Conservation (phyloP, 2,113 vertebrate genomes). For the Seriola aureovittata region DNA sequence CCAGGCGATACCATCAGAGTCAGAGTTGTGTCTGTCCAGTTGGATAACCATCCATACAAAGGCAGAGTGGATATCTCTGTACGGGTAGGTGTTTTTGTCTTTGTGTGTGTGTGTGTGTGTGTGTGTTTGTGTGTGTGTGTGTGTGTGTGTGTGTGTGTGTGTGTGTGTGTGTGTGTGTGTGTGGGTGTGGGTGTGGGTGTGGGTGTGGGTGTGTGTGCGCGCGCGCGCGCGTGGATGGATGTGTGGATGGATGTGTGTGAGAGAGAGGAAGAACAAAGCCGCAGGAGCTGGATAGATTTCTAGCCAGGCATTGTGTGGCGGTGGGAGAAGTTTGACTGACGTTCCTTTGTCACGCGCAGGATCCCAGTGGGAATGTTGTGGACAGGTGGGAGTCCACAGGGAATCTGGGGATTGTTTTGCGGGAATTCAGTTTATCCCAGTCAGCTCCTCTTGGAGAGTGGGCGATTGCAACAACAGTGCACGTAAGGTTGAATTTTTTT, state of each 20-base stretch:
- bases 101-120: not conserved
- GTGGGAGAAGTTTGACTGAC: slow-evolving; percentile 23
- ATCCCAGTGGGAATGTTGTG: slow-evolving; percentile 86
- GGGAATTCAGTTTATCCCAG: slow-evolving; percentile 83
- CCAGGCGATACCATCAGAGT: slow-evolving; percentile 86
- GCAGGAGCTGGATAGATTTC: slow-evolving; percentile 5
- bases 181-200: not conserved
- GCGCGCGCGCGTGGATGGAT: too few relatives aligned
- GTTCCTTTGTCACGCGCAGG: slow-evolving; percentile 77
- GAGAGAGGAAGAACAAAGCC: slow-evolving; percentile 1
- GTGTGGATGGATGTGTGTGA: not conserved
- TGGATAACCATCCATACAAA: slow-evolving; percentile 86
- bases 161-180: not conserved
- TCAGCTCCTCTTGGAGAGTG: slow-evolving; percentile 87
- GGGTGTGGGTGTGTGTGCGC: not conserved
- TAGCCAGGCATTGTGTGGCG: not conserved
- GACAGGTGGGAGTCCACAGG: slow-evolving; percentile 85
- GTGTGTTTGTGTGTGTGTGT: not conserved
- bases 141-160: not conserved
- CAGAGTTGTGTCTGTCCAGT: slow-evolving; percentile 80
- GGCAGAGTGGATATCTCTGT: slow-evolving; percentile 82
- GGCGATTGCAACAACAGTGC: slow-evolving; percentile 85
- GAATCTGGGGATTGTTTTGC: slow-evolving; percentile 86
- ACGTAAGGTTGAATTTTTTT: slow-evolving; percentile 73
- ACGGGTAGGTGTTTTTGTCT: slow-evolving; percentile 78